These are phyloP conservation scores for Rhinoderma darwinii DNA, from an alignment of 2,113 vertebrate species.

Conservation along the genomic window DNA sequence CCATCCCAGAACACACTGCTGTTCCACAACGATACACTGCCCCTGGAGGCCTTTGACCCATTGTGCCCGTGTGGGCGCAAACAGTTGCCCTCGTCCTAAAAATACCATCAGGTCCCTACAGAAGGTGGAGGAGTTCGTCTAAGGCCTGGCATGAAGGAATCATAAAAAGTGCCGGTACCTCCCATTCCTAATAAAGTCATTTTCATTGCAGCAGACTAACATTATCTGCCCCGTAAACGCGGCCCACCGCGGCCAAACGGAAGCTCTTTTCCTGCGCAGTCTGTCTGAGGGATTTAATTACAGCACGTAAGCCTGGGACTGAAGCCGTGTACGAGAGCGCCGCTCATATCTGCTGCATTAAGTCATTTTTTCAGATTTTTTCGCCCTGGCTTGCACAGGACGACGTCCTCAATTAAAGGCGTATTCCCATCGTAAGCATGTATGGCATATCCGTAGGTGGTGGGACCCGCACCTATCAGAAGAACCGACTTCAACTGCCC, in stretches of 20 bases:
- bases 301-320: constrained; percentile 64
- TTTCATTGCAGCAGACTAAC: constrained; percentile 41
- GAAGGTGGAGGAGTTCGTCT: background rate
- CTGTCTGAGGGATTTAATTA: constrained; percentile 68
- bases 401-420: background rate
- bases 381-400: constrained; percentile 64
- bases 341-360: constrained; percentile 65
- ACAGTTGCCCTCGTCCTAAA: background rate
- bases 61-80: background rate
- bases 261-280: constrained; percentile 37
- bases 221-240: constrained; percentile 53
- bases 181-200: constrained; percentile 40
- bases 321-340: constrained; percentile 62
- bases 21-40: background rate
- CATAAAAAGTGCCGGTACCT: background rate
- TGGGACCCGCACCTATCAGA: no score
- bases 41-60: background rate
- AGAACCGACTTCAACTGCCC: no score
- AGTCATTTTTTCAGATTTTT: constrained; percentile 69
- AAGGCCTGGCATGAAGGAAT: constrained; percentile 3
- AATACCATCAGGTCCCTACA: background rate
- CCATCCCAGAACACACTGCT: background rate
- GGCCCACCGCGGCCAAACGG: constrained; percentile 34
- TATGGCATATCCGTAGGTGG: no score
- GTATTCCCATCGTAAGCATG: no score